phyloP scores from a whole-genome alignment of 2,113 vertebrate genomes.

The Psettodes erumei region DNA sequence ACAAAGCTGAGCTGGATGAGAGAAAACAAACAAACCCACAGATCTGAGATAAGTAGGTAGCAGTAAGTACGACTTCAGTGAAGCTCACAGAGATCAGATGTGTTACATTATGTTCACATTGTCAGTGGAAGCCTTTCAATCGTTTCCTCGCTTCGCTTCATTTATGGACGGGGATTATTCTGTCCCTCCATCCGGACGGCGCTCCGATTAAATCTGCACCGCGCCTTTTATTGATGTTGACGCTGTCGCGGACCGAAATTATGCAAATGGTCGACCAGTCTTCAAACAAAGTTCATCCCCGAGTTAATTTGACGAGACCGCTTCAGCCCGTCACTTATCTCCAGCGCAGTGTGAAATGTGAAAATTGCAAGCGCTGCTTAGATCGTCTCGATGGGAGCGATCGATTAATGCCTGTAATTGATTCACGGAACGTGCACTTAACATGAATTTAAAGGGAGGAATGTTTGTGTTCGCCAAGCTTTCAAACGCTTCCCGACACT shows the following conservation, averaged over 20 bases:
- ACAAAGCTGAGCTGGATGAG: not conserved
- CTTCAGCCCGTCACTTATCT: constrained; percentile 2
- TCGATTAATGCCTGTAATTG: not conserved
- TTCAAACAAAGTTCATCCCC: constrained; percentile 10
- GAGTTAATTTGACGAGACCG: not conserved
- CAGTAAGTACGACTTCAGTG: no score
- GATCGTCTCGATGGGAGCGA: not conserved
- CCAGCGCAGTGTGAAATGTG: constrained; percentile 29
- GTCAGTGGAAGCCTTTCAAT: no score
- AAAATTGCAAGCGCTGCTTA: not conserved
- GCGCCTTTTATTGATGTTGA: constrained; percentile 9
- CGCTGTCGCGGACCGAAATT: constrained; percentile 14
- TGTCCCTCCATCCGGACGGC: not conserved
- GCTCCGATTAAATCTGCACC: not conserved
- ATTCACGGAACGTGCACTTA: not conserved
- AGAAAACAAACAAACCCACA: not conserved
- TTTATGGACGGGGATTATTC: not conserved
- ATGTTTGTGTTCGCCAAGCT: not conserved
- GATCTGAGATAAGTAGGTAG: no score
- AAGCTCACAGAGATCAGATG: not conserved
- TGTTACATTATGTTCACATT: no score
- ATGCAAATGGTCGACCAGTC: constrained; percentile 18
- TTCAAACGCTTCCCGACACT: not conserved
- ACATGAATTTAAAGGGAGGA: not conserved
- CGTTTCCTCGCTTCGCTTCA: not conserved